phyloP scores from a whole-genome alignment of 2,113 vertebrate genomes.

The Pituophis catenifer region DNA sequence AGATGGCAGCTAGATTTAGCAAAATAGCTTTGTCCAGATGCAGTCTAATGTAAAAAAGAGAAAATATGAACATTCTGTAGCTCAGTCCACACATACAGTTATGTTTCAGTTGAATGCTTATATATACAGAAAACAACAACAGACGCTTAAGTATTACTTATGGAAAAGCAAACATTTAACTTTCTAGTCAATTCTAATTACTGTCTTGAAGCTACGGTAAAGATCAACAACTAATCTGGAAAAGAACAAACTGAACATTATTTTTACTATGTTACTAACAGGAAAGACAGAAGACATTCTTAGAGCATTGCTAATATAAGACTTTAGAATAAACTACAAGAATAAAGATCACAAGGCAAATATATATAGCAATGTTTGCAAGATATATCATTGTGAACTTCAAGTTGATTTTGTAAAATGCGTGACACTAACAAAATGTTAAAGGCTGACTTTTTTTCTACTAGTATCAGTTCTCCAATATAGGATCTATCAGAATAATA shows the following conservation, averaged over 20 bases:
- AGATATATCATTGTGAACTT: not conserved
- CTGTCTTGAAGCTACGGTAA: not conserved
- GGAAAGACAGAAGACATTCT: not conserved
- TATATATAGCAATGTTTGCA: not conserved
- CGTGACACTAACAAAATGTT: not conserved
- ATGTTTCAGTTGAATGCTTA: not conserved
- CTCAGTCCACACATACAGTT: not conserved
- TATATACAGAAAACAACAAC: not conserved
- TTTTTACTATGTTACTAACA: not conserved
- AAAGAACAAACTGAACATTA: conserved; percentile 6
- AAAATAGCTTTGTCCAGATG: not conserved
- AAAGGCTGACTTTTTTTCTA: not conserved
- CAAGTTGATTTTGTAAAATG: not conserved
- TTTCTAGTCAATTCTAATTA: not conserved
- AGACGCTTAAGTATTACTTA: not conserved
- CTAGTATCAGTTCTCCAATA: not conserved
- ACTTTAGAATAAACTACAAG: not conserved
- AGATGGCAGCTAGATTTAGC: not conserved
- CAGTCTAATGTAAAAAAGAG: not conserved
- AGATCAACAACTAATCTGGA: not conserved
- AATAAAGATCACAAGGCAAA: not conserved
- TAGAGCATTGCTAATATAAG: not conserved
- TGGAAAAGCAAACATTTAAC: not conserved
- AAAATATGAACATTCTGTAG: too few relatives aligned
- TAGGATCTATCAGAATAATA: not conserved